Evolutionary conservation across 2,113 vertebrate genomes (phyloP), one percentile per base, ranked within the genome.

Genomic region (Sylvilagus bachmani): DNA sequence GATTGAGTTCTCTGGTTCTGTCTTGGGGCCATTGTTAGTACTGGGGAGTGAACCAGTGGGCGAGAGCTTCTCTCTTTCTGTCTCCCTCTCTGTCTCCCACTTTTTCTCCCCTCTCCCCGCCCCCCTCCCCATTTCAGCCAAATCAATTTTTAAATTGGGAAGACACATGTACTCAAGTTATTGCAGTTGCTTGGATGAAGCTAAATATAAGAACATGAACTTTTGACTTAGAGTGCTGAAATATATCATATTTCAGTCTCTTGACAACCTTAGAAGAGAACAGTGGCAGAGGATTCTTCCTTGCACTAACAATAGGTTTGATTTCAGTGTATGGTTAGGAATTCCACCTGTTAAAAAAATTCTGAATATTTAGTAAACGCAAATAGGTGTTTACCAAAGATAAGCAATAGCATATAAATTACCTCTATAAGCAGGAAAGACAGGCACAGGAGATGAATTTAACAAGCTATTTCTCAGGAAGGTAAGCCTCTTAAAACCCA

Each of bases 311-410:
- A 77, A 71, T 61, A 55, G 31, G 36, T 36, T 67, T 90, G 44
- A 86, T 92, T 85, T 92, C 53, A 82, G 2, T 84, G 25, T 90
- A 93, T 93, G 11, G 33, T 61, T 81, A 94, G 31, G 55, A 53
- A 95, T 94, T 95, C 88, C 6, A 27, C 74, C 16, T 92, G 44
- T 64, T 95, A 80, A 64, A 84, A 24, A 77, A 14, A 81, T 85
- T 81, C 71, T 96, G 73, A 96, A 84, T 90, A 92, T 94, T 90
- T 78, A 78, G 92, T 93, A 91, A 93, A 69, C 51, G 78, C 7
- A 94, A 79, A 83, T 70, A 12, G 74, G 8, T 91, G 10, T 86
- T 95, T 93, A 70, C 3, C 17, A 84, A 85, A 86, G 90, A 75
- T 77, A 62, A 82, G 24, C 70, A 75, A 53, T 62, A 70, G 36